Conservation (phyloP, 1,140 invertebrate genomes). For the Anthonomus grandis region DNA sequence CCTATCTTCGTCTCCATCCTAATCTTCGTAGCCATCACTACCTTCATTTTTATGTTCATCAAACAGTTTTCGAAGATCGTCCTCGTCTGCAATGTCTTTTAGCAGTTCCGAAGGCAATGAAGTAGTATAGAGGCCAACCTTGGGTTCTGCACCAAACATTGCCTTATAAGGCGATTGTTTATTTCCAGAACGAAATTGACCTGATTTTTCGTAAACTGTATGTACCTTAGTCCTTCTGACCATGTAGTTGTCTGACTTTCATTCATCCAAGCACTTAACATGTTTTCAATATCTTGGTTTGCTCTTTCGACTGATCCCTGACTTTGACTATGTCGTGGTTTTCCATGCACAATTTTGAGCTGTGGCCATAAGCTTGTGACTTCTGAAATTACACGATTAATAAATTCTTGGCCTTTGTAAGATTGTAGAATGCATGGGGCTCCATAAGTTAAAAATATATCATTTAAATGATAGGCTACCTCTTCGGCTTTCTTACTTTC, state of each 20-base stretch:
- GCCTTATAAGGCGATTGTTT: slow-evolving; percentile 37
- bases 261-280: slow-evolving; percentile 32
- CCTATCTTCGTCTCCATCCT: too few relatives aligned
- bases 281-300: slow-evolving; percentile 45
- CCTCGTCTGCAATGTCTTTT: too few relatives aligned
- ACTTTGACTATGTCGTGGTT: slow-evolving; percentile 37
- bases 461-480: slow-evolving; percentile 29
- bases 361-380: slow-evolving; percentile 24
- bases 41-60: too few relatives aligned
- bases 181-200: slow-evolving; percentile 34
- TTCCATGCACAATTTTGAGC: slow-evolving; percentile 43
- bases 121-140: too few relatives aligned
- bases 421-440: slow-evolving; percentile 39
- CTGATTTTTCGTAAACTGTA: slow-evolving; percentile 43
- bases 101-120: too few relatives aligned
- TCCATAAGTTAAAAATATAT: slow-evolving; percentile 40
- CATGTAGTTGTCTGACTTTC: slow-evolving; percentile 34
- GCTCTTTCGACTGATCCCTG: slow-evolving; percentile 40
- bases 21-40: too few relatives aligned
- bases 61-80: too few relatives aligned
- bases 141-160: too few relatives aligned
- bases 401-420: slow-evolving; percentile 48
- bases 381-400: slow-evolving; percentile 40
- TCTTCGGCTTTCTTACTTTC: slow-evolving; percentile 30
- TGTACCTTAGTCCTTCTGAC: slow-evolving; percentile 21